phyloP scores from a whole-genome alignment of 2,113 vertebrate genomes.

The Campylorhamphus procurvoides region DNA sequence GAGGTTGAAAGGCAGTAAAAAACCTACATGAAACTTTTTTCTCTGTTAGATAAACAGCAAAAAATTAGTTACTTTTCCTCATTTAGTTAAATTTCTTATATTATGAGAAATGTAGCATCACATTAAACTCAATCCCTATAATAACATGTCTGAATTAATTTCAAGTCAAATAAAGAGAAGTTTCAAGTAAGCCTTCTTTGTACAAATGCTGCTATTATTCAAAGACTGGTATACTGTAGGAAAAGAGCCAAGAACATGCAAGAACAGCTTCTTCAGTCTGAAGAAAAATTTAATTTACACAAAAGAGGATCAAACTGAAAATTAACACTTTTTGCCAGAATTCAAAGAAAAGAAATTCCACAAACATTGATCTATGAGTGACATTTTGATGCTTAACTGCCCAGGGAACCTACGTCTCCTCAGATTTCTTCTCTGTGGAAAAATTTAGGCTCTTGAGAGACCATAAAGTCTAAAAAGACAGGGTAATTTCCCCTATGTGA shows the following conservation, averaged over 20 bases:
- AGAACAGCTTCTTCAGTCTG: neutral
- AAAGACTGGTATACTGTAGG: neutral
- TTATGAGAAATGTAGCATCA: neutral
- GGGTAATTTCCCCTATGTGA: neutral
- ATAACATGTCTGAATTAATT: neutral
- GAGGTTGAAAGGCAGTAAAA: neutral
- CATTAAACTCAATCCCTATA: neutral
- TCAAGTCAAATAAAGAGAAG: neutral
- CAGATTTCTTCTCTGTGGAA: neutral
- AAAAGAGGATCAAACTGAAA: neutral
- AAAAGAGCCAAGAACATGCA: neutral
- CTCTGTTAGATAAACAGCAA: neutral
- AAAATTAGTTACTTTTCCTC: neutral
- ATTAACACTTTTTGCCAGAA: neutral
- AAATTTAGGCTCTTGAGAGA: neutral
- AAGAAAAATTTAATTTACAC: neutral
- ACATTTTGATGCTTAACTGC: neutral
- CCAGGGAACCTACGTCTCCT: rapidly evolving
- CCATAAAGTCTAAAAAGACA: neutral
- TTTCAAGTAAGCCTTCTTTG: neutral
- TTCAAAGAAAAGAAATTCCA: neutral
- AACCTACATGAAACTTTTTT: neutral
- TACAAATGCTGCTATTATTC: neutral
- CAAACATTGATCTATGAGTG: neutral
- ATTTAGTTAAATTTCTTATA: neutral